Base-by-base conservation (phyloP, 2,113 vertebrate genomes). In the Sprattus sprattus region DNA sequence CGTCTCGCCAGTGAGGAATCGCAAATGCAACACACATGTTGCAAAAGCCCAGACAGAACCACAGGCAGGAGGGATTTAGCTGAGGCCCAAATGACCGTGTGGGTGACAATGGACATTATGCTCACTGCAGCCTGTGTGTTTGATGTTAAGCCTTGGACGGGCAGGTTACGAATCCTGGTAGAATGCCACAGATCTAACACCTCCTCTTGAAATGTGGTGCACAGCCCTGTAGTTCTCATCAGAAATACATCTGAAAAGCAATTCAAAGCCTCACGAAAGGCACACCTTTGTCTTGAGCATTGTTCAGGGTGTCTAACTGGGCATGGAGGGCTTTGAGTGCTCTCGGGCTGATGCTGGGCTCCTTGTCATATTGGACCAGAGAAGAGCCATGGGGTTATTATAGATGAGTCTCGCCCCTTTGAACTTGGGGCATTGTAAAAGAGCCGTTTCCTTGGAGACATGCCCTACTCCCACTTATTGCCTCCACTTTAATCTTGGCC, bases 1-100 rank as follows among this genome's bases (percentile, higher is more conserved):
- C 11, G 92, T 94, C 92, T 93, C 86, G 92, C 67, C 92, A 91
- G 86, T 87, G 87, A 89, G 90, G 91, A 94, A 91, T 92, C 92
- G 89, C 90, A 93, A 94, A 94, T 93, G 92, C 91, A 92, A 88
- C 92, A 91, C 93, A 92, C 90, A 91, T 92, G 91, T 92, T 75
- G 71, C 9, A 81, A 87, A 78, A 85, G 89, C 82, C 85, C 87
- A 89, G 67, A 32, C 15, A 86, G 75, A 91, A 80, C 87, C 84
- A 85, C 85, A 91, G 89, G 89, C 89, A 87, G 89, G 87, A 71
- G 82, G 50, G 80, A 71, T 85, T 78, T 80, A 0, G 39, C 71
- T 2, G 25, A 78, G 32, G 71, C 71, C 54, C 39, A 80, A 83
- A 50, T 81, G 81, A 39, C 28, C 67, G 86, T 81, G 86, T 71